Evolutionary conservation across 2,797 vertebrate genomes (phyloP).

Genomic region (Streptopelia turtur): DNA sequence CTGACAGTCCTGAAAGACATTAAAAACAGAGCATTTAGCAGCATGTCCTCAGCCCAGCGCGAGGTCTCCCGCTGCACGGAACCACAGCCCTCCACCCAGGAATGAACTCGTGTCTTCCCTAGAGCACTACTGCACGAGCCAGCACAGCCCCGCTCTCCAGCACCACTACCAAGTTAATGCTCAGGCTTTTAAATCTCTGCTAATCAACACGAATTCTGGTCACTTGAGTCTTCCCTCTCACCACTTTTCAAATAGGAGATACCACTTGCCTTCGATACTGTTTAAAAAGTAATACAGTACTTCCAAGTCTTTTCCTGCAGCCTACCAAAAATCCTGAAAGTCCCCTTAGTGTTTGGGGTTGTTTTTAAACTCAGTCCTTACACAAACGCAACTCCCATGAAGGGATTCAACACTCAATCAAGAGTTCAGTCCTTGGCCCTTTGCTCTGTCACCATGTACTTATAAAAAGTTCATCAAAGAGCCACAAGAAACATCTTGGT

Average conservation of each 20-base stretch:
- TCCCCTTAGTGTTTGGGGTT: too few relatives aligned
- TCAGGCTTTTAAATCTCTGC: not conserved
- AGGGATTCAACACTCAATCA: not conserved
- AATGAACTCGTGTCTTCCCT: not conserved
- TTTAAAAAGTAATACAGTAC: accelerated
- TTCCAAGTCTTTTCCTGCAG: not conserved
- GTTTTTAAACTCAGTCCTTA: not conserved
- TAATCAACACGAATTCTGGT: not conserved
- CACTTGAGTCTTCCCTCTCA: not conserved
- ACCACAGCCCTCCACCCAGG: not conserved
- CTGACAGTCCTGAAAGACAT: constrained; percentile 38
- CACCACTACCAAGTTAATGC: not conserved
- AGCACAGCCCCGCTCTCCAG: not conserved
- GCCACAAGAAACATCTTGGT: not conserved
- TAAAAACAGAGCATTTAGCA: not conserved
- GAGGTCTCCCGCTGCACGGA: accelerated
- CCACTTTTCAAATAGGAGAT: not conserved
- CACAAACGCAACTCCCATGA: not conserved
- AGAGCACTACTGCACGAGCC: not conserved
- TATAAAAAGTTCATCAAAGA: not conserved
- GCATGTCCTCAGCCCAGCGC: not conserved
- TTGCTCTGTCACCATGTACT: not conserved
- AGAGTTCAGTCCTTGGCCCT: not conserved
- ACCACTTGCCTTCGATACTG: not conserved
- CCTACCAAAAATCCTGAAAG: not conserved